Conservation (phyloP, 2,113 vertebrate species). For the Raja brachyura region DNA sequence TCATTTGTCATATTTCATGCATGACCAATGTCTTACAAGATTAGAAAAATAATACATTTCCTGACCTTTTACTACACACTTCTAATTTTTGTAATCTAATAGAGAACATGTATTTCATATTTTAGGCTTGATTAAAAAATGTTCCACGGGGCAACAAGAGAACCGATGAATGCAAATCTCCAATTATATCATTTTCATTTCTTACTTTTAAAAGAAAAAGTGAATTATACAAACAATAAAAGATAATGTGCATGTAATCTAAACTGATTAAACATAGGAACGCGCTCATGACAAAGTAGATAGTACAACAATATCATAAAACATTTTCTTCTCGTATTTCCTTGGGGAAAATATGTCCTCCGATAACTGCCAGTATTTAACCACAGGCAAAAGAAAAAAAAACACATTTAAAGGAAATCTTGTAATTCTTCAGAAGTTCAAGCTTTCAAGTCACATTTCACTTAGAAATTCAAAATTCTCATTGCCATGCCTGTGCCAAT, state of each 20-base stretch:
- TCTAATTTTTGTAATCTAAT: constrained; percentile 30
- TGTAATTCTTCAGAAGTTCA: neutral
- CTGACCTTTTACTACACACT: constrained; percentile 28
- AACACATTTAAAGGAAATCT: neutral
- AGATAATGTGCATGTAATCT: neutral
- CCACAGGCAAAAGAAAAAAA: neutral
- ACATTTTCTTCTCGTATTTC: neutral
- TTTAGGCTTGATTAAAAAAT: constrained; percentile 16
- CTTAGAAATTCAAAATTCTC: constrained; percentile 32
- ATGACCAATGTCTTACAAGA: constrained; percentile 20
- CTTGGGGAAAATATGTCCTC: neutral
- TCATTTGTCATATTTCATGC: constrained; percentile 32
- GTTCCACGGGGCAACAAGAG: neutral
- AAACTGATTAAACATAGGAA: neutral
- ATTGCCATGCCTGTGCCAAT: neutral
- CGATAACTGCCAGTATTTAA: neutral
- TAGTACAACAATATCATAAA: neutral
- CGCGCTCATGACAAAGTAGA: neutral
- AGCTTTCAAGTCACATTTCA: neutral
- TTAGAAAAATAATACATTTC: constrained; percentile 36
- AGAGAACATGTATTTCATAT: neutral
- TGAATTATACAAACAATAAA: neutral
- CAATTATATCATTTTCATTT: neutral
- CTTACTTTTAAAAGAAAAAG: neutral
- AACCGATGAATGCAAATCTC: neutral